Percentiles rank a stretch among this genome's conserved stretches.
phyloP scores from a whole-genome alignment of 2,797 vertebrate species.

The Sebastes diploproa region DNA sequence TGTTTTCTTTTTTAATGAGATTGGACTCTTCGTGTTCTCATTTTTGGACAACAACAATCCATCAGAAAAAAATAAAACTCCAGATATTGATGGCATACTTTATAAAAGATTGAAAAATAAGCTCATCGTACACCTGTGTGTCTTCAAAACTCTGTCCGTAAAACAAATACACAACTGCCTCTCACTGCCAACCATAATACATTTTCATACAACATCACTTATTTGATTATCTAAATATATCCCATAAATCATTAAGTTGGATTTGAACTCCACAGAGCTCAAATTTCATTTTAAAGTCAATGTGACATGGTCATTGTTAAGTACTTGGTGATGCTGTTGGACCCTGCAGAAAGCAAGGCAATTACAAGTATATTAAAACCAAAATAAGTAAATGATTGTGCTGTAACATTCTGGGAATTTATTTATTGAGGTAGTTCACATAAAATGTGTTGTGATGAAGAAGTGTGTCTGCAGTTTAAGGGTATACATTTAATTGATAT shows the following conservation, averaged over 20 bases:
- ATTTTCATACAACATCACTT: not conserved
- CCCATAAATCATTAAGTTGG: no score
- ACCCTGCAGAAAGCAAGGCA: not conserved
- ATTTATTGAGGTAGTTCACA: not conserved
- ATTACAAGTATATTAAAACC: not conserved
- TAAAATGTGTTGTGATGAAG: not conserved
- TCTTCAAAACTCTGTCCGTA: not conserved
- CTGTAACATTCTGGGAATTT: not conserved
- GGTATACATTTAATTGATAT: not conserved
- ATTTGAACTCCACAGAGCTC: not conserved
- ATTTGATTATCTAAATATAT: not conserved
- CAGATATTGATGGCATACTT: not conserved
- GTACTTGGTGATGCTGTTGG: not conserved
- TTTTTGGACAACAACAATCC: not conserved
- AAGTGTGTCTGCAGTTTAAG: not conserved
- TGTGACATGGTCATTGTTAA: not conserved
- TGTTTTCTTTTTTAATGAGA: not conserved
- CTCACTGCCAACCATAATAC: not conserved
- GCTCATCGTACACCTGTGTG: not conserved
- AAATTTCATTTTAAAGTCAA: slow-evolving; percentile 20
- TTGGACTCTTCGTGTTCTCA: not conserved
- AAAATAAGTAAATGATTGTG: not conserved
- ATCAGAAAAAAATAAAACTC: not conserved
- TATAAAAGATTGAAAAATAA: not conserved
- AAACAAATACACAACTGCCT: not conserved